Conservation (phyloP, 2,113 vertebrate genomes). For the Paedocypris sp. region DNA sequence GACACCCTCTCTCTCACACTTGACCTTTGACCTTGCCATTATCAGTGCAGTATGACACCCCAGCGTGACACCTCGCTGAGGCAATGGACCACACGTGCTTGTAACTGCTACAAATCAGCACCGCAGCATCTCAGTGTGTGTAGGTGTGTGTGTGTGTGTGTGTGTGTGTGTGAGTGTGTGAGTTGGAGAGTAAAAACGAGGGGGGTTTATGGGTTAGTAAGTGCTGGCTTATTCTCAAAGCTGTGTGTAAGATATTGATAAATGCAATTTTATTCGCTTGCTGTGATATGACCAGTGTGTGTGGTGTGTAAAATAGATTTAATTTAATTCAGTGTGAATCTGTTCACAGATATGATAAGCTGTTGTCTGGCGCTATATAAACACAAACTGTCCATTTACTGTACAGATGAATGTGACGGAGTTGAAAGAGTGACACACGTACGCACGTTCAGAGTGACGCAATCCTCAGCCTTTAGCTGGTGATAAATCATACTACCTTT, state of each 20-base stretch:
- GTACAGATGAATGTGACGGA: conserved; percentile 20
- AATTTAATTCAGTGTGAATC: conserved; percentile 15
- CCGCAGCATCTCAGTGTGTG: neutral
- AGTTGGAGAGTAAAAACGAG: neutral
- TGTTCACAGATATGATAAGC: conserved; percentile 11
- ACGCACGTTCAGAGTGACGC: conserved; percentile 18
- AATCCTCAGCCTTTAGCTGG: conserved; percentile 22
- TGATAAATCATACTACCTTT: conserved; percentile 26
- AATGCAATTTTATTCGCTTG: neutral
- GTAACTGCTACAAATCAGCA: conserved; percentile 25
- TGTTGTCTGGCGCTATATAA: neutral
- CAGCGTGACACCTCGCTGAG: conserved; percentile 18
- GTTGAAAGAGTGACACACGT: conserved; percentile 2
- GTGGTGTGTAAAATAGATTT: conserved; percentile 12
- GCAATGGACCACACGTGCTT: conserved; percentile 13
- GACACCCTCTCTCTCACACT: conserved; percentile 24
- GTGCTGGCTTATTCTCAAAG: neutral
- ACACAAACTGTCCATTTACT: conserved; percentile 11
- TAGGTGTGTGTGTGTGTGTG: conserved; percentile 4
- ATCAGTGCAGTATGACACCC: conserved; percentile 32
- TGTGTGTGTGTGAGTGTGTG: no score
- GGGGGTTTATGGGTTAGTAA: neutral
- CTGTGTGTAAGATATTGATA: neutral
- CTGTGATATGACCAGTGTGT: conserved; percentile 2
- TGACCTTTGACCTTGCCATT: conserved; percentile 35